These are phyloP conservation scores for Erebia ligea DNA, from an alignment of 2,888 invertebrate genomes.

Conservation along the genomic window DNA sequence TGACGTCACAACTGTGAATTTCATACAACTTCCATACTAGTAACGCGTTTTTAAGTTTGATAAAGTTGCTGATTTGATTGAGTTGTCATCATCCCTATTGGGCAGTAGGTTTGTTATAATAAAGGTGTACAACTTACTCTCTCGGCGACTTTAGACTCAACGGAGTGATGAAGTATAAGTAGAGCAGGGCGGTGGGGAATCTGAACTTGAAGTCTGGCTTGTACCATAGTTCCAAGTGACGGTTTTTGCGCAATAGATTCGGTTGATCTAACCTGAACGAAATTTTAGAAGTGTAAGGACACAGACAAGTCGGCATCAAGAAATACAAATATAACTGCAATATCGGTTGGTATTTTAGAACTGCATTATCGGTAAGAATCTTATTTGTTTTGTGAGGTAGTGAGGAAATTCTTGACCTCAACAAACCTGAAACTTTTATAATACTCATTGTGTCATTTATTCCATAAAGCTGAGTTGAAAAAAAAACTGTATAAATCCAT, in stretches of 20 bases:
- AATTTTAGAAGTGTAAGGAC: neutral
- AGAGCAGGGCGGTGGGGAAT: constrained; percentile 89
- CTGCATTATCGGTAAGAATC: no score
- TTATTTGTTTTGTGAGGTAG: no score
- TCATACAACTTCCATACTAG: no score
- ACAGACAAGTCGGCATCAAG: neutral
- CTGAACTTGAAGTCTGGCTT: constrained; percentile 92
- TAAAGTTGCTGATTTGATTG: no score
- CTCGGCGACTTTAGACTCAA: constrained; percentile 84
- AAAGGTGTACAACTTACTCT: constrained; percentile 78
- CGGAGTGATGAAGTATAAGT: constrained; percentile 89
- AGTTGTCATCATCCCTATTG: no score
- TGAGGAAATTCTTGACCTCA: no score
- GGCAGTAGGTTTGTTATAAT: no score
- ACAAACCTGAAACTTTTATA: no score
- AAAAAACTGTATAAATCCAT: neutral
- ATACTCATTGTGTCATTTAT: no score
- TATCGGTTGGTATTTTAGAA: neutral
- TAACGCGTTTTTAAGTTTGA: no score
- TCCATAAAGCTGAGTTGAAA: neutral
- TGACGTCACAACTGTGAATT: no score
- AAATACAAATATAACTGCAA: neutral
- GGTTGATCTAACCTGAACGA: constrained; percentile 68
- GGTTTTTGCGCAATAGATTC: constrained; percentile 71
- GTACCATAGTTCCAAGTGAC: constrained; percentile 90